A percentile compares a stretch with the other conserved stretches of the same genome.
phyloP scores from a whole-genome alignment of 53 echinoderm and acorn worm species.

The Glandiceps talaboti region DNA sequence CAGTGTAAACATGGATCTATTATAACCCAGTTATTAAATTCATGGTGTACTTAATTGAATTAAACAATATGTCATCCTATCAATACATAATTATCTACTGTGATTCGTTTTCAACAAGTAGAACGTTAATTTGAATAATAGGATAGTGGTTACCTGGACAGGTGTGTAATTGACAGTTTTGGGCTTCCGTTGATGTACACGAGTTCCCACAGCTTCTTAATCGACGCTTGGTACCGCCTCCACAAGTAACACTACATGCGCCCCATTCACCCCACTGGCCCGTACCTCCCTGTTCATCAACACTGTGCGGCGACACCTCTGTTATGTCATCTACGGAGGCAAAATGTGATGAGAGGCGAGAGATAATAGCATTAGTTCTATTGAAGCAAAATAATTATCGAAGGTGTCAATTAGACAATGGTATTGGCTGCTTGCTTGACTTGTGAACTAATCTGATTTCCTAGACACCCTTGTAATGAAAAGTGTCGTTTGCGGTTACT shows the following conservation, averaged over 20 bases:
- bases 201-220: conserved; percentile 50
- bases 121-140: too few species aligned
- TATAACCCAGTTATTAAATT: too few species aligned
- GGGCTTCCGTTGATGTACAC: conserved; percentile 57
- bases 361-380: neutral
- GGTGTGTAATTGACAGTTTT: conserved; percentile 49
- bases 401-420: neutral
- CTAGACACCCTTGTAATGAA: neutral
- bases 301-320: neutral
- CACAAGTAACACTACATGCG: conserved; percentile 57
- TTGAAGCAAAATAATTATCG: neutral
- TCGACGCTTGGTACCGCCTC: conserved; percentile 55
- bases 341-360: neutral
- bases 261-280: conserved; percentile 58
- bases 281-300: neutral
- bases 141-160: conserved; percentile 90
- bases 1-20: too few species aligned
- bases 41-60: too few species aligned
- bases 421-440: neutral
- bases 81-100: too few species aligned
- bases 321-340: neutral
- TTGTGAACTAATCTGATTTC: neutral
- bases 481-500: neutral
- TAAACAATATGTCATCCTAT: too few species aligned
- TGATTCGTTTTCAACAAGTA: too few species aligned